These are phyloP conservation scores for Leptinotarsa peninsularis DNA, from an alignment of 2,888 invertebrate genomes.

Conservation along the genomic window DNA sequence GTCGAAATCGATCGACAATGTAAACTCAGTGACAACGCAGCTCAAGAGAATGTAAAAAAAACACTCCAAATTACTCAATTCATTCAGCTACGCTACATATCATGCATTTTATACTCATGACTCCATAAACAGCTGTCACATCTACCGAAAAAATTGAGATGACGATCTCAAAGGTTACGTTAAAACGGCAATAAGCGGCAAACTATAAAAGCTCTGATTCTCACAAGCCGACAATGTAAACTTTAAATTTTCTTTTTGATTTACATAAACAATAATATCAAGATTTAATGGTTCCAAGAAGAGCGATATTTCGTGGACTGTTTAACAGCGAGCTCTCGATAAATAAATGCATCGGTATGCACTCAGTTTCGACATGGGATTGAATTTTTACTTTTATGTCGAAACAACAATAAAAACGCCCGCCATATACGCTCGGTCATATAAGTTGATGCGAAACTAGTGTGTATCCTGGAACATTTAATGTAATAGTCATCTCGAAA, in stretches of 20 bases:
- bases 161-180: constrained; percentile 11
- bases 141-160: constrained; percentile 9
- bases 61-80: not conserved
- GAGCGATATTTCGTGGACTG: constrained; percentile 1
- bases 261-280: constrained; percentile 24
- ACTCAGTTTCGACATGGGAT: constrained; percentile 51
- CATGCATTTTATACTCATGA: not conserved
- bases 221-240: constrained; percentile 23
- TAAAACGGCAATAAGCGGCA: constrained; percentile 26
- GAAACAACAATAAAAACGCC: constrained; percentile 55
- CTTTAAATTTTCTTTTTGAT: constrained; percentile 21
- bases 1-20: too few relatives aligned
- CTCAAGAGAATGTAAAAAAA: not conserved
- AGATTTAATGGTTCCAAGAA: constrained; percentile 29
- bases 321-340: constrained; percentile 8
- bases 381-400: constrained; percentile 55
- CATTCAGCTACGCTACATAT: not conserved
- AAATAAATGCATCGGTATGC: constrained; percentile 6
- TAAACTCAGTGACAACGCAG: not conserved
- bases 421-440: not conserved
- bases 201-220: constrained; percentile 17
- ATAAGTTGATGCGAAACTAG: constrained; percentile 10
- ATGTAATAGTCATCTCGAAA: not conserved
- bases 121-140: constrained; percentile 18
- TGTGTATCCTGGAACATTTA: constrained; percentile 1